Evolutionary conservation across 2,888 invertebrate species (phyloP).

Genomic region (Eilema griseolum): DNA sequence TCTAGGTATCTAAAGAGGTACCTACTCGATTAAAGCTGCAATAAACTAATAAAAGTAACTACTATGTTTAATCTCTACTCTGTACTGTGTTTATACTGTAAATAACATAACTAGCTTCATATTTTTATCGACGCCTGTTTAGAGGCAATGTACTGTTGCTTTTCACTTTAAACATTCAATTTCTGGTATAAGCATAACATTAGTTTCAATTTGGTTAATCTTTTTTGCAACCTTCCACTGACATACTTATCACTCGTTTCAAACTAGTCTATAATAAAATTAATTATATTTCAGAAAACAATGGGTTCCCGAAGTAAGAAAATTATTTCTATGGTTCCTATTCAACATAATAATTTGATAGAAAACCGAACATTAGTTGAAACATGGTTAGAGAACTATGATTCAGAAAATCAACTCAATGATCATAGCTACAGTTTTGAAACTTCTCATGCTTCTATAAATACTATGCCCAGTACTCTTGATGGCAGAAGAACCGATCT

Average conservation of each 20-base stretch:
- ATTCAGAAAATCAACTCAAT: conserved; percentile 7
- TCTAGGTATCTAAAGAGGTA: too few relatives aligned
- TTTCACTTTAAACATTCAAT: background rate
- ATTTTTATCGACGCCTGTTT: background rate
- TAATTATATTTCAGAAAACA: conserved; percentile 10
- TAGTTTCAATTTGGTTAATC: background rate
- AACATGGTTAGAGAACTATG: conserved; percentile 8
- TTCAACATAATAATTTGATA: conserved; percentile 9
- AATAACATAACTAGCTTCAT: background rate
- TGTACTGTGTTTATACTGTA: background rate
- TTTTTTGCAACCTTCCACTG: background rate
- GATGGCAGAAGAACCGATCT: background rate
- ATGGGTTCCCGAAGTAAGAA: conserved; percentile 14
- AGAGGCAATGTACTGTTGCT: background rate
- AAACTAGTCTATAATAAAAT: background rate
- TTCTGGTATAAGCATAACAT: too few relatives aligned
- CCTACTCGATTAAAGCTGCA: background rate
- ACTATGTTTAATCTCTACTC: too few relatives aligned
- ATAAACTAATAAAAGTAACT: background rate
- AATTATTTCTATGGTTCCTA: conserved; percentile 7
- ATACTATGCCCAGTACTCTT: conserved; percentile 7
- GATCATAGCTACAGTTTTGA: conserved; percentile 9
- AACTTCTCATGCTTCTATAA: conserved; percentile 11
- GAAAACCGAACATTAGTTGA: conserved; percentile 13
- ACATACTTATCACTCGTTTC: background rate